Base-by-base conservation (phyloP, 2,113 vertebrate species). In the Paratilapia polleni region DNA sequence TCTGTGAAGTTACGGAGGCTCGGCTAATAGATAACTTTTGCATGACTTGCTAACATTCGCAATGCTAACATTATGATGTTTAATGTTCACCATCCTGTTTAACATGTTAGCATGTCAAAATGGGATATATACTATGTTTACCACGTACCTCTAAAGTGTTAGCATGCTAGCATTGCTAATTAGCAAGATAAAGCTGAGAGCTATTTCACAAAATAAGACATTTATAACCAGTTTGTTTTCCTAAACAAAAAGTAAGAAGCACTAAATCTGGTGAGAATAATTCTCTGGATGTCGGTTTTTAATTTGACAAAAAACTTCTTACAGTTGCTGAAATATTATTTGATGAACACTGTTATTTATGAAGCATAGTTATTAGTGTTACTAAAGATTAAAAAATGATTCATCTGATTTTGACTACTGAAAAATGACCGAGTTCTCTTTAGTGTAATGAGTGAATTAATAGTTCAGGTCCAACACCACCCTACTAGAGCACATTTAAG, bases 141-240 rank as follows among this genome's bases (percentile, higher is more conserved):
- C 12, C 17, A 70, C 28, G 49, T 12, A 52, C 20, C 17, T 11
- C 28, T 52, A 70, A 49, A 52, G 28, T 52, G 24, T 28, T 28
- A 52, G 66, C 17, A 70, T 49, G 17, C 43, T 70, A 49, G 49
- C 43, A 70, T 49, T 70, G 26, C 17, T 70, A 70, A 31, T 70
- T 49, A 70, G 6, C 10, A 70, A 49, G 0, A 70, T 14, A 28
- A 49, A 20, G 24, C 0, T 0, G 41, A 49, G 3, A 49, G 15
- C 12, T 43, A 43, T 13, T 43, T 43, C 41, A 4, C 11, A 10
- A 43, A 4, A 43, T 13, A 43, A 13, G 41, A 43, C 41, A 43
- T 13, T 43, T 12, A 43, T 13, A 49, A 70, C 28, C 19, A 70
- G 3, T 1, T 70, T 28, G 49, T 6, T 31, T 1, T 49, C 41